A percentile compares a stretch with the other conserved stretches of the same genome.
Conservation (phyloP, 2,888 invertebrate genomes). For the Drosophila picticornis region DNA sequence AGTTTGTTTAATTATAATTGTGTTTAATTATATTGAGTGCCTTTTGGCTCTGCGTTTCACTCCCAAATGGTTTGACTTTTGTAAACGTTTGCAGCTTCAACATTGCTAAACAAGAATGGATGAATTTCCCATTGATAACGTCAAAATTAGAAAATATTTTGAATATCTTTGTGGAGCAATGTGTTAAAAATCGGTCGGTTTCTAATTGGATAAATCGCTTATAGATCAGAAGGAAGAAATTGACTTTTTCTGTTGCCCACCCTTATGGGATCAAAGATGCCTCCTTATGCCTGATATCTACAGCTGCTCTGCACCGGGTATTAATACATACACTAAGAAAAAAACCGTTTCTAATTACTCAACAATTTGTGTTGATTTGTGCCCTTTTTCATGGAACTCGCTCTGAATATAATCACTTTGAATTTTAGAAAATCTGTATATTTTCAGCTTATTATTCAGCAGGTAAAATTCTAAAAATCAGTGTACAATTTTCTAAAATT, state of each 20-base stretch:
- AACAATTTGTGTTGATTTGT: background rate
- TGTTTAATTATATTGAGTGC: background rate
- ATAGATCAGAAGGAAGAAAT: background rate
- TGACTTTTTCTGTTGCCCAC: background rate
- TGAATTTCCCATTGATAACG: background rate
- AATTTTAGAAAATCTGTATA: background rate
- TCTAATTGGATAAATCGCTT: background rate
- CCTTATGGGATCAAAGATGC: background rate
- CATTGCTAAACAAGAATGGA: background rate
- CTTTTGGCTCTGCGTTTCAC: background rate
- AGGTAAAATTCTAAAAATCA: background rate
- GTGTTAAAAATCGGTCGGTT: background rate
- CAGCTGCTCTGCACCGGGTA: background rate
- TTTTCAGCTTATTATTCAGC: background rate
- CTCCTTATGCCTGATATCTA: background rate
- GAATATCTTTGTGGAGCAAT: background rate
- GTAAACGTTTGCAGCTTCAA: background rate
- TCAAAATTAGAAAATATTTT: background rate
- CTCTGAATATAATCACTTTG: background rate
- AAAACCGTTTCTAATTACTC: background rate
- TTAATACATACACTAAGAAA: background rate
- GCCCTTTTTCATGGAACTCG: background rate
- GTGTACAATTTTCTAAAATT: background rate
- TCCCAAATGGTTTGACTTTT: background rate
- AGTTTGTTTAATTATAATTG: slow-evolving; percentile 2